These are phyloP conservation scores for Campylorhamphus procurvoides DNA, from an alignment of 2,113 vertebrate genomes.

Conservation along the genomic window DNA sequence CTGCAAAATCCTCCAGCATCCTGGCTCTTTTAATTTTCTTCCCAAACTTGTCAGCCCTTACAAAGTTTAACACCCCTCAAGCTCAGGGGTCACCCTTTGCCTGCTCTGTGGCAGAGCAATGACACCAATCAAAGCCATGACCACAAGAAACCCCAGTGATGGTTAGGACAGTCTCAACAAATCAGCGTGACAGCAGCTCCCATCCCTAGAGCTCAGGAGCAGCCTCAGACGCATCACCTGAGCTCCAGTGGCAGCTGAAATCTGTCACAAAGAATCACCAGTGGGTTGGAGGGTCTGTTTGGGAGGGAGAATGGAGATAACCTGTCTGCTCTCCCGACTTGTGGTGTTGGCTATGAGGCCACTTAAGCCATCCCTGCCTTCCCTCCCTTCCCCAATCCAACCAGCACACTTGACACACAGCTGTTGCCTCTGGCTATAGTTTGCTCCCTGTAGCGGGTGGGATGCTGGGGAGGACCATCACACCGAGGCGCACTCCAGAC, in stretches of 20 bases:
- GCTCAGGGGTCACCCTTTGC: not conserved
- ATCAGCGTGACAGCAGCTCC: not conserved
- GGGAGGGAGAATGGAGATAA: not conserved
- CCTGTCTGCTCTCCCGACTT: not conserved
- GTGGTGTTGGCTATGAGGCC: not conserved
- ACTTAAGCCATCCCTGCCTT: not conserved
- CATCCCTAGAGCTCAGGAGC: not conserved
- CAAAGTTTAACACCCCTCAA: not conserved
- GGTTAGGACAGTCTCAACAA: not conserved
- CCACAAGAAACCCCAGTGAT: fast-evolving
- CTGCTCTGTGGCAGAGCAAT: not conserved
- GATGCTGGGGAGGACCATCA: not conserved
- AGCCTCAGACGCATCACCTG: not conserved
- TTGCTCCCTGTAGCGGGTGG: not conserved
- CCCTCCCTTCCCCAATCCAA: not conserved
- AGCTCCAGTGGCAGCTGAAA: not conserved
- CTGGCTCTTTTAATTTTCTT: not conserved
- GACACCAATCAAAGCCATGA: not conserved
- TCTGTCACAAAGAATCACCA: not conserved
- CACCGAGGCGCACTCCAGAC: not conserved
- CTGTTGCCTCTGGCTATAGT: not conserved
- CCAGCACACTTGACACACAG: not conserved
- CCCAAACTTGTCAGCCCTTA: not conserved
- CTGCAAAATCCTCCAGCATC: not conserved
- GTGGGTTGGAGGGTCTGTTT: not conserved